These are phyloP conservation scores for Gallinago jamesoni DNA, from an alignment of 2,113 vertebrate genomes.

Conservation along the genomic window DNA sequence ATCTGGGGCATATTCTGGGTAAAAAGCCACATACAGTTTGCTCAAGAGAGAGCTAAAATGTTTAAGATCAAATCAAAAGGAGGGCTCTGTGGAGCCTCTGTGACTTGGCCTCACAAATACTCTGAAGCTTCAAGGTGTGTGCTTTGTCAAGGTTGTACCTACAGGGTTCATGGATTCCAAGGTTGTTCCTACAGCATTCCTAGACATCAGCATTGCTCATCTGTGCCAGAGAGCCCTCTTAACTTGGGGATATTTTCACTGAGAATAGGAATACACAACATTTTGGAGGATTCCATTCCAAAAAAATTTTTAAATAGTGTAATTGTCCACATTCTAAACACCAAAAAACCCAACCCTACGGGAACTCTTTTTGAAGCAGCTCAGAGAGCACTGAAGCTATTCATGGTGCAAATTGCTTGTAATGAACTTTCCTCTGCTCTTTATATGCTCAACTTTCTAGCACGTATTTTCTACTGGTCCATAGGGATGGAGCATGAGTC, in stretches of 20 bases:
- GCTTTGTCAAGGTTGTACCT: not conserved
- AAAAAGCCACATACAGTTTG: not conserved
- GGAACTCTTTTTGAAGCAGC: not conserved
- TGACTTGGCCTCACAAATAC: not conserved
- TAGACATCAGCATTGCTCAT: not conserved
- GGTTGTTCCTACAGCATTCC: not conserved
- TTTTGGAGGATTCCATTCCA: not conserved
- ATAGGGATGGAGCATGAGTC: not conserved
- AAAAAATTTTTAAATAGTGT: not conserved
- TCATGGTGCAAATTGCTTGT: not conserved
- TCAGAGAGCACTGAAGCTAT: not conserved
- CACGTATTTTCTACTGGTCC: not conserved
- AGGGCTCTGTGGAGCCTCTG: not conserved
- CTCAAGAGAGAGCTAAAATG: not conserved
- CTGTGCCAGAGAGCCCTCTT: not conserved
- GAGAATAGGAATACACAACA: not conserved
- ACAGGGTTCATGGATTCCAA: not conserved
- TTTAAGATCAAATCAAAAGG: not conserved
- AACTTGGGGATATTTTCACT: not conserved
- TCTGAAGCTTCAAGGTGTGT: not conserved
- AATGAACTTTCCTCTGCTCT: not conserved
- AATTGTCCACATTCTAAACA: not conserved
- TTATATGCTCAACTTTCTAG: not conserved
- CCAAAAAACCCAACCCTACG: fast-evolving
- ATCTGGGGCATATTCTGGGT: not conserved